Base-by-base conservation (phyloP, 2,113 vertebrate genomes). In the Speoplatyrhinus poulsoni region DNA sequence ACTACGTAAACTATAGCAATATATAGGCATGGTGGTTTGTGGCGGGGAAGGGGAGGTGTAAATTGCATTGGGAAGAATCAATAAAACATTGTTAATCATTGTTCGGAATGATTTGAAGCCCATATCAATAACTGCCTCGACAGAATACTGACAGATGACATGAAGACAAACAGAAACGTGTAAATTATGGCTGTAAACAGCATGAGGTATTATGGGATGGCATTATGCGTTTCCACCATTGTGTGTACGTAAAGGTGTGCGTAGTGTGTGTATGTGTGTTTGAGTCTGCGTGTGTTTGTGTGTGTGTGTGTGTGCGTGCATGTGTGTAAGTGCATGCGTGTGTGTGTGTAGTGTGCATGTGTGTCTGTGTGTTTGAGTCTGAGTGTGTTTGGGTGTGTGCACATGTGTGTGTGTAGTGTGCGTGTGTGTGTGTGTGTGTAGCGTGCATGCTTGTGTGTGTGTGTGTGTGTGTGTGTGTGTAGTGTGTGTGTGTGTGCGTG, bases 11-110 rank as follows among this genome's bases (percentile, higher is more conserved):
- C 64, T 62, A 69, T 63, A 52, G 49, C 49, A 52, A 3, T 9
- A 15, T 52, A 52, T 2, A 26, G 26, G 26, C 26, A 26, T 26
- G 3, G 13, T 52, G 3, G 0, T 52, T 10, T 53, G 13, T 13
- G n/a, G 10, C 12, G 6, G 52, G 13, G 13, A 13, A 11, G 6
- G 52, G 13, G 13, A 13, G 49, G 5, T 13, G 52, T 6, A n/a
- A 53, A 53, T 12, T 15, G 15, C 9, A 6, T 52, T 13, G 52
- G 26, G 15, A 13, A 53, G 9, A 6, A 13, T 13, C 12, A 78
- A 75, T 65, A 79, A 54, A 67, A 62, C 58, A 65, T 76, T 62
- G 48, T 84, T 85, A 70, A 83, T 79, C 85, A 84, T 85, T 70
- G 46, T 77, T 79, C 54, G 60, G 84, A 87, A 72, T 79, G 53